These are phyloP conservation scores for Hololepta plana DNA, from an alignment of 2,888 invertebrate genomes.

Conservation along the genomic window DNA sequence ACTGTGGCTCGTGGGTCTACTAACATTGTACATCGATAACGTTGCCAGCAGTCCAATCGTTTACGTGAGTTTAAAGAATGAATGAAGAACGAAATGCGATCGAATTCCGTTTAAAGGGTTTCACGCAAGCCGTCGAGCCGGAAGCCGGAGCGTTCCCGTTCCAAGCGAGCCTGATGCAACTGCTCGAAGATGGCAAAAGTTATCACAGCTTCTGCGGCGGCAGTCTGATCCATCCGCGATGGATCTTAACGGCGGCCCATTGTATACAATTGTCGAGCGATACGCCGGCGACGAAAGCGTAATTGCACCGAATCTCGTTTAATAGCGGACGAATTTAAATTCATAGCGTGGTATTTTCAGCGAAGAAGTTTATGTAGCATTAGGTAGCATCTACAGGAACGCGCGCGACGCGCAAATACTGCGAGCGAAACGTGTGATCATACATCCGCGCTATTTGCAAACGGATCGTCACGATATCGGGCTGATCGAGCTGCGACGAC, in stretches of 20 bases:
- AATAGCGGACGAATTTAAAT: background rate
- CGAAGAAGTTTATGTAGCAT: slow-evolving; percentile 15
- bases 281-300: slow-evolving; percentile 18
- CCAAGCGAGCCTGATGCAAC: slow-evolving; percentile 21
- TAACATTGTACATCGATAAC: too few species aligned
- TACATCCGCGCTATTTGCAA: slow-evolving; percentile 20
- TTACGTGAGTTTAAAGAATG: too few species aligned
- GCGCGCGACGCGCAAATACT: slow-evolving; percentile 20
- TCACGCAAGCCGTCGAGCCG: slow-evolving; percentile 20
- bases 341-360: slow-evolving; percentile 13
- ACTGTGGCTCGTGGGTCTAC: too few species aligned
- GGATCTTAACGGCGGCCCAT: slow-evolving; percentile 25
- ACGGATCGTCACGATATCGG: slow-evolving; percentile 19
- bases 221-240: slow-evolving; percentile 23
- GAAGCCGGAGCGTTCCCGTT: slow-evolving; percentile 21
- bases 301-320: too few species aligned
- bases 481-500: slow-evolving; percentile 17
- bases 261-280: slow-evolving; percentile 21
- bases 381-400: slow-evolving; percentile 20
- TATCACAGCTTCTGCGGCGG: slow-evolving; percentile 24
- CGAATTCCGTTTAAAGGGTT: slow-evolving; percentile 15
- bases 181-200: slow-evolving; percentile 13
- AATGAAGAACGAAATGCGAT: too few species aligned
- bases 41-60: too few species aligned
- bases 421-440: slow-evolving; percentile 14